Conservation (phyloP, 2,113 vertebrate species). For the Poecilia latipinna region DNA sequence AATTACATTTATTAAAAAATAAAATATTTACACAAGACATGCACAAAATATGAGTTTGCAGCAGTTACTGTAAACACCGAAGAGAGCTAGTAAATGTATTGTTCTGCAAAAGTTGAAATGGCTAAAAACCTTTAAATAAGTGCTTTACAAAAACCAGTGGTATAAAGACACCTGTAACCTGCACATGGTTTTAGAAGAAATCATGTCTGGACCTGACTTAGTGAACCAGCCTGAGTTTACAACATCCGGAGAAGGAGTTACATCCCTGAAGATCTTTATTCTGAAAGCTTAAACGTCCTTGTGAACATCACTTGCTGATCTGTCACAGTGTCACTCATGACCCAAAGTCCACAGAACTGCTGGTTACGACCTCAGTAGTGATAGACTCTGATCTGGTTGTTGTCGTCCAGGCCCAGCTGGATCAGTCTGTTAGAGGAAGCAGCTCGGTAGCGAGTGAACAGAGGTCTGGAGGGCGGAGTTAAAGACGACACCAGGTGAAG, state of each 20-base stretch:
- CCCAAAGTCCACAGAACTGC: not conserved
- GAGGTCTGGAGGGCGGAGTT: constrained; percentile 79
- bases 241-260: not conserved
- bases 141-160: not conserved
- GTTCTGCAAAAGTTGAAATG: not conserved
- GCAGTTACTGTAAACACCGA: not conserved
- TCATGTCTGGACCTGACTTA: not conserved
- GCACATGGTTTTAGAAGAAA: not conserved
- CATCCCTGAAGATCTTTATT: constrained; percentile 27
- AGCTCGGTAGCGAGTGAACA: constrained; percentile 72
- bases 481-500: constrained; percentile 57
- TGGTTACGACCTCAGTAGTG: constrained; percentile 74
- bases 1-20: constrained; percentile 62
- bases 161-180: constrained; percentile 11
- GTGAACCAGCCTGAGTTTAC: no score
- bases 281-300: not conserved
- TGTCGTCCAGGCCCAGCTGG: constrained; percentile 89
- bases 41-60: constrained; percentile 21
- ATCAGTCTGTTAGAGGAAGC: constrained; percentile 69
- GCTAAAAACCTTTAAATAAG: not conserved
- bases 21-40: constrained; percentile 41
- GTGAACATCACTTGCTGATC: not conserved
- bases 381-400: constrained; percentile 86
- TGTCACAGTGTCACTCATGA: not conserved
- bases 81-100: not conserved